Evolutionary conservation across 2,113 vertebrate species (phyloP), one percentile per base, ranked within the genome.

Genomic region (Indicator maculatus): DNA sequence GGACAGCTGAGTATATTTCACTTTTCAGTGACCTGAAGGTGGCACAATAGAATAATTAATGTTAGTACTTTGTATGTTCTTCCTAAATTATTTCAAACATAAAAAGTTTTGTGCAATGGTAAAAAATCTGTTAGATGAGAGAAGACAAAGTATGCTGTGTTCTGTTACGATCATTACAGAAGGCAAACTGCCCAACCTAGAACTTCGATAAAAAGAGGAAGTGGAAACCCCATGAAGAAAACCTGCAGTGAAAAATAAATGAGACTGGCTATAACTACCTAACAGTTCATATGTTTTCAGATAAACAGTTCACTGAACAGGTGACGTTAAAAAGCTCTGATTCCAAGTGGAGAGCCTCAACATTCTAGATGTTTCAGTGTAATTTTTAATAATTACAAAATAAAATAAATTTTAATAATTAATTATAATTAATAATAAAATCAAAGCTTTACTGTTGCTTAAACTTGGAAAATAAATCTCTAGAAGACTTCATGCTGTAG

Each of bases 21-120:
- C 70, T 89, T 78, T 39, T 72, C 21, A 24, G 44, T 93, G 83
- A 82, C 90, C 88, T 67, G 61, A 92, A 94, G 73, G 61, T 93
- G 83, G 80, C 80, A 92, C 64, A 84, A 47, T 69, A 41, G 66
- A 93, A 86, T 94, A 75, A 83, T 88, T 72, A 78, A 39, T 64
- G 63, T 38, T 75, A 77, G 19, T 64, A n/a, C 31, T 74, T 85
- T 31, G 52, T 16, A 24, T 15, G 7, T 61, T 91, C 45, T 80
- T 93, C 14, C 33, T 50, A 30, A 75, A 74, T 65, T n/a, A 47
- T 67, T 93, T 86, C 56, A 72, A 47, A 63, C 16, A 39, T 52
- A 31, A 38, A 38, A 77, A 30, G 56, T 16, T 60, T 59, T 92
- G 24, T 23, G n/a, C 39, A 50, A 14, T 72, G 38, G 56, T 83